Evolutionary conservation across 2,113 vertebrate species (phyloP), one percentile per base, ranked within the genome.

Genomic region (Blennius ocellaris): DNA sequence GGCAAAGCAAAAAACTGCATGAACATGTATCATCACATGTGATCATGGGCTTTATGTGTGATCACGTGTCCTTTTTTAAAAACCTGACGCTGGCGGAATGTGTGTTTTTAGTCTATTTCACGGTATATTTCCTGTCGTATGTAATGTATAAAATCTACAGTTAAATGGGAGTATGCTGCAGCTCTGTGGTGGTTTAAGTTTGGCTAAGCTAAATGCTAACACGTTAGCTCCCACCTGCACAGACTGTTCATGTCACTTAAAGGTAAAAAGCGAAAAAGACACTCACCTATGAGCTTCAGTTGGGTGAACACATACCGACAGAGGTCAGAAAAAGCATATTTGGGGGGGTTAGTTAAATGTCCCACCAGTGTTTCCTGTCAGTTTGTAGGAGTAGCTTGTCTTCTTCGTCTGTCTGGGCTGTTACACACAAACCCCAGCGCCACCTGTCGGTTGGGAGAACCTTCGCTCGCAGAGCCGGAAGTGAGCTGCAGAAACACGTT

Each of bases 401-500:
- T 76, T 53, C 68, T 53, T 80, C 12, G 1, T 17, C 0, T 60
- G 12, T 14, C 6, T 36, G 16, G 14, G 15, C 21, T 50, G 10
- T 30, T 30, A 1, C 17, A 38, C n/a, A 6, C 11, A 12, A 8
- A 15, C 40, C 36, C 48, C 38, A 67, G 60, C 10, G 84, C 77
- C 88, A n/a, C 78, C 88, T 80, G 64, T 3, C 71, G 15, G 50
- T 36, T 10, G 8, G 11, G 67, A 5, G 1, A 57, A 73, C 53
- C 30, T 36, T n/a, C 1, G 21, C 21, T 30, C 2, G 21, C 21
- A 30, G 21, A 30, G 21, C 21, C 21, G 21, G 21, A 30, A 30
- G 21, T 30, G 21, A 30, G 73, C 44, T 50, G 8, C 47, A 57
- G 57, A 63, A 70, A 66, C 83, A 84, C 75, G 71, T 80, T 83